Percentiles rank a stretch among this genome's conserved stretches.
phyloP scores from a whole-genome alignment of 2,113 vertebrate species.

The Syngnathoides biaculeatus region DNA sequence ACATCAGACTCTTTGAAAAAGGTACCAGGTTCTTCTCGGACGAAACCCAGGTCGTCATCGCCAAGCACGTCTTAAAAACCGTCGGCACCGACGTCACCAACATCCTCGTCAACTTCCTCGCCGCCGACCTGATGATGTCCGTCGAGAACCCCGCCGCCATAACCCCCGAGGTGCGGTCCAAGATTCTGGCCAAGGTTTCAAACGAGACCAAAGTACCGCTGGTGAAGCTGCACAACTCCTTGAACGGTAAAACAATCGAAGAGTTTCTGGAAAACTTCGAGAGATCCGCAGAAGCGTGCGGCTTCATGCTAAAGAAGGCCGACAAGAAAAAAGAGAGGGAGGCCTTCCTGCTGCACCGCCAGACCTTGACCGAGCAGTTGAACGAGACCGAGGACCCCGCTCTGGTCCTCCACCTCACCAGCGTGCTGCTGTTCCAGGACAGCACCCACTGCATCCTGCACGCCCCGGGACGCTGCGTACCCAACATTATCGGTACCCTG shows the following conservation, averaged over 20 bases:
- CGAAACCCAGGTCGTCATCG: slow-evolving; percentile 84
- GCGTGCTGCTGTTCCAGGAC: slow-evolving; percentile 88
- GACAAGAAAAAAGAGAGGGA: slow-evolving; percentile 97
- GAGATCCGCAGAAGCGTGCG: slow-evolving; percentile 82
- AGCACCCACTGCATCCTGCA: slow-evolving; percentile 88
- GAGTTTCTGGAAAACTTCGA: slow-evolving; percentile 87
- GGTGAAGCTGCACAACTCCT: slow-evolving; percentile 84
- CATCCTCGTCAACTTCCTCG: slow-evolving; percentile 88
- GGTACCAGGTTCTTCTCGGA: slow-evolving; percentile 87
- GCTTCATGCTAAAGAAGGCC: slow-evolving; percentile 88
- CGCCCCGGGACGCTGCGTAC: slow-evolving; percentile 92
- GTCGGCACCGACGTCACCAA: slow-evolving; percentile 89
- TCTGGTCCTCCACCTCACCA: slow-evolving; percentile 86
- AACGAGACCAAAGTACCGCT: slow-evolving; percentile 84
- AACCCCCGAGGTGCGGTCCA: slow-evolving; percentile 80
- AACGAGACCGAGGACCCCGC: slow-evolving; percentile 89
- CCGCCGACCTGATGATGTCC: slow-evolving; percentile 88
- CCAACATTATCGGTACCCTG: slow-evolving; percentile 85
- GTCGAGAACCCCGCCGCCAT: slow-evolving; percentile 80
- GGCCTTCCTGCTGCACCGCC: slow-evolving; percentile 86
- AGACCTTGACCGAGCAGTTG: slow-evolving; percentile 86
- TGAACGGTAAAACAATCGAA: slow-evolving; percentile 89
- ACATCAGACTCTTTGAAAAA: slow-evolving; percentile 90
- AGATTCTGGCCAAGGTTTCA: slow-evolving; percentile 86
- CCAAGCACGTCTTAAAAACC: slow-evolving; percentile 87